Base-by-base conservation (phyloP, 2,797 vertebrate species). In the Lycodopsis pacificus region DNA sequence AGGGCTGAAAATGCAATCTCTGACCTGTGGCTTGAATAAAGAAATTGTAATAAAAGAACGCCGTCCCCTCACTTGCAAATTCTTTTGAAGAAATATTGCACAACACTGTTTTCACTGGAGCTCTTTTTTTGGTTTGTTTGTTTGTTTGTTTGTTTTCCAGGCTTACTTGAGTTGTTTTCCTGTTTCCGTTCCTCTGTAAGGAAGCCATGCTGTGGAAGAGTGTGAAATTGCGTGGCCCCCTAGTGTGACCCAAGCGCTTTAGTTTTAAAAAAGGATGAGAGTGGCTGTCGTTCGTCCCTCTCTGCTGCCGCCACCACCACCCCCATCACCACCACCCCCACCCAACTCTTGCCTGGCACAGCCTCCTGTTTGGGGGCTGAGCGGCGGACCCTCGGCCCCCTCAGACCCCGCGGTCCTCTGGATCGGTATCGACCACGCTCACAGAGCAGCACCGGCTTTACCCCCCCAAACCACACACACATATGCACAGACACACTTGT, bases 211-310 rank as follows among this genome's bases (percentile, higher is more conserved):
- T 76, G 74, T 14, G 51, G 64, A 73, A 27, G 46, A 82, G 84
- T 92, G 90, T 93, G 87, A 91, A 92, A 93, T 89, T 88, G 85
- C 81, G 77, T 71, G 81, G 78, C 85, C 81, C 86, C 84, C 84
- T 73, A 65, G 80, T 91, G 88, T 81, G 92, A 92, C 90, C 89
- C 81, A 63, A 82, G 86, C 86, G 84, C 57, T 14, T 71, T 27
- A 73, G 86, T 78, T 91, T 88, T 81, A 86, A 81, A 49, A 49
- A 82, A 79, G 87, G 86, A 89, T 82, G 80, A 90, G 73, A 86
- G 83, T 73, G 70, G 79, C 86, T 80, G 75, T 80, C 48, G 38
- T 70, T 76, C 68, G 14, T 70, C 71, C 54, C 65, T 73, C 58
- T 40, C 59, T 44, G 4, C 42, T 34, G 4, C 61, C 32, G 11